These are phyloP conservation scores for Cylloceria caligata DNA, from an alignment of 2,888 invertebrate species.

Conservation along the genomic window DNA sequence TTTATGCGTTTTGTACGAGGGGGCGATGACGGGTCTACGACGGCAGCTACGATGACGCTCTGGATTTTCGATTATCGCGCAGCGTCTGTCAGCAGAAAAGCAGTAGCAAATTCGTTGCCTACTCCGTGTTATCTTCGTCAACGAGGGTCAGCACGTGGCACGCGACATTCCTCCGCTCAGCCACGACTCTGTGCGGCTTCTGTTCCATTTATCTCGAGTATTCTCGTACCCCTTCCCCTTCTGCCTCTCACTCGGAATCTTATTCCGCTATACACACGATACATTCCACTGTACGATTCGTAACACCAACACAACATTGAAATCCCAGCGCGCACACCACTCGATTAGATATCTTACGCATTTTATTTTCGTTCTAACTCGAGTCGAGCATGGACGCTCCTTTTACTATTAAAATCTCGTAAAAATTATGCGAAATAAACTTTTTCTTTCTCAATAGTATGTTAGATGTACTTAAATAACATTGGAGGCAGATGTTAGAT, in stretches of 20 bases:
- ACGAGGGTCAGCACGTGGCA: slow-evolving; percentile 65
- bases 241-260: slow-evolving; percentile 22
- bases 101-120: slow-evolving; percentile 11
- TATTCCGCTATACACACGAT: slow-evolving; percentile 34
- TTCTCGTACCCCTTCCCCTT: slow-evolving; percentile 11
- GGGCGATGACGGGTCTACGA: background rate
- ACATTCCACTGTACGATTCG: background rate
- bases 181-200: slow-evolving; percentile 51
- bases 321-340: slow-evolving; percentile 2
- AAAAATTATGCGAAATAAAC: slow-evolving; percentile 2
- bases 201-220: slow-evolving; percentile 63
- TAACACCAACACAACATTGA: slow-evolving; percentile 2
- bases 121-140: slow-evolving; percentile 50
- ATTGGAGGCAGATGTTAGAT: background rate
- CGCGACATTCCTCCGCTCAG: slow-evolving; percentile 60
- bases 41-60: background rate
- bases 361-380: slow-evolving; percentile 51
- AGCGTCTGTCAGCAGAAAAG: slow-evolving; percentile 22
- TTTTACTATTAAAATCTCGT: slow-evolving; percentile 20
- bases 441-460: background rate
- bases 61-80: slow-evolving; percentile 42
- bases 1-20: no score
- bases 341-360: slow-evolving; percentile 27
- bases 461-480: background rate
- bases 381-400: slow-evolving; percentile 42